These are phyloP conservation scores for Pinctada fucata DNA, from an alignment of 2,888 invertebrate species.

Conservation along the genomic window DNA sequence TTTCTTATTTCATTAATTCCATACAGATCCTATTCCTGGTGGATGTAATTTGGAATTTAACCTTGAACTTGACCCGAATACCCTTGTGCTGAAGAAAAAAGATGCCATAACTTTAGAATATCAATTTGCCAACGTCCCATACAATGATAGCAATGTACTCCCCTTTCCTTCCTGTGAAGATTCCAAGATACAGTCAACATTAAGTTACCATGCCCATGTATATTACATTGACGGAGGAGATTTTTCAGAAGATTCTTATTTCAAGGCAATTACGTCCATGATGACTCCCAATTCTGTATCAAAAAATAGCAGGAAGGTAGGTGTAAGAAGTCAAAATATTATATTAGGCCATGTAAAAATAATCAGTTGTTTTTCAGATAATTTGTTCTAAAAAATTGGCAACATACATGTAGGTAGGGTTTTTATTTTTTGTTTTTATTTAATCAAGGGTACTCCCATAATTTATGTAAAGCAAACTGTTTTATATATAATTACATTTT, in stretches of 20 bases:
- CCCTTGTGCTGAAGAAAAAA: conserved; percentile 74
- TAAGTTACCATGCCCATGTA: conserved; percentile 81
- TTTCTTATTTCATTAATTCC: neutral
- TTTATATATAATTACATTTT: too few relatives aligned
- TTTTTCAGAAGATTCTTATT: conserved; percentile 80
- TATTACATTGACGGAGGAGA: conserved; percentile 82
- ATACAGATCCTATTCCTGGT: conserved; percentile 86
- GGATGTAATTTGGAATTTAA: conserved; percentile 87
- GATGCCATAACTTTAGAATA: conserved; percentile 80
- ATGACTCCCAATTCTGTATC: conserved; percentile 76
- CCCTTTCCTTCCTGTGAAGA: conserved; percentile 53
- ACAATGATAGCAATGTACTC: conserved; percentile 1
- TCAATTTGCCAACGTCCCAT: conserved; percentile 78
- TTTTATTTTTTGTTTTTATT: too few relatives aligned
- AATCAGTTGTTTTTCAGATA: too few relatives aligned
- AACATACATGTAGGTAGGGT: too few relatives aligned
- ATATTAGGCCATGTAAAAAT: too few relatives aligned
- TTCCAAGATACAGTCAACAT: conserved; percentile 74
- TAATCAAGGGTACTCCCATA: too few relatives aligned
- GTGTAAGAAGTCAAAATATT: neutral
- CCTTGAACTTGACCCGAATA: conserved; percentile 80
- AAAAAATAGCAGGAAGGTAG: conserved; percentile 50
- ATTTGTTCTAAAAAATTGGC: too few relatives aligned
- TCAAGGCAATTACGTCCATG: conserved; percentile 82
- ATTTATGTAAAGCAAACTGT: too few relatives aligned